Conservation (phyloP, 2,113 vertebrate genomes). For the Cyprinodon brontotheroides region DNA sequence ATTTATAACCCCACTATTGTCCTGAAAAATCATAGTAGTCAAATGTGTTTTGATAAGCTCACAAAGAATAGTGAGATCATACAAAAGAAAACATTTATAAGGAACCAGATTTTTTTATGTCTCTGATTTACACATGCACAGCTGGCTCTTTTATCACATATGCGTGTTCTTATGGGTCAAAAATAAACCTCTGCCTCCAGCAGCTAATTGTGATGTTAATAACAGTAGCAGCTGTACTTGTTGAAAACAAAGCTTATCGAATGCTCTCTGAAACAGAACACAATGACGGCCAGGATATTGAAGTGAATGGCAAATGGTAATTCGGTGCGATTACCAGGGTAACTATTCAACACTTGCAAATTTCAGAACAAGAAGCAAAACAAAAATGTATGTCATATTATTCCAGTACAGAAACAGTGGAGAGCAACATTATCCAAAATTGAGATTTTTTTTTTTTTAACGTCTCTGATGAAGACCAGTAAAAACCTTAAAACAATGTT, state of each 20-base stretch:
- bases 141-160: neutral
- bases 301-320: slow-evolving; percentile 9
- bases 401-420: neutral
- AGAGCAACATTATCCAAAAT: neutral
- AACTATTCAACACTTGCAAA: slow-evolving; percentile 16
- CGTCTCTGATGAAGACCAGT: neutral
- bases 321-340: slow-evolving; percentile 6
- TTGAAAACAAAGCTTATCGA: slow-evolving; percentile 2
- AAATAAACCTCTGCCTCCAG: slow-evolving; percentile 1
- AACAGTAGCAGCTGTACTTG: slow-evolving; percentile 3
- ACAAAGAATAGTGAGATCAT: neutral
- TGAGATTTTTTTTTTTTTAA: neutral
- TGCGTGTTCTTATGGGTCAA: neutral
- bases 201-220: slow-evolving; percentile 5
- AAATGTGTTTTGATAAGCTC: neutral
- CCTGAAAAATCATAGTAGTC: no score
- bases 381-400: neutral
- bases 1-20: no score
- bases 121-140: slow-evolving; percentile 1
- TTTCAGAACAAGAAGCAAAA: slow-evolving; percentile 4
- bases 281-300: slow-evolving; percentile 17
- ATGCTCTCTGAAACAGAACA: neutral
- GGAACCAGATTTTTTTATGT: neutral
- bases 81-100: neutral
- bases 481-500: neutral